phyloP scores from a whole-genome alignment of 2,888 invertebrate species.

The Drepanosiphum platanoidis region DNA sequence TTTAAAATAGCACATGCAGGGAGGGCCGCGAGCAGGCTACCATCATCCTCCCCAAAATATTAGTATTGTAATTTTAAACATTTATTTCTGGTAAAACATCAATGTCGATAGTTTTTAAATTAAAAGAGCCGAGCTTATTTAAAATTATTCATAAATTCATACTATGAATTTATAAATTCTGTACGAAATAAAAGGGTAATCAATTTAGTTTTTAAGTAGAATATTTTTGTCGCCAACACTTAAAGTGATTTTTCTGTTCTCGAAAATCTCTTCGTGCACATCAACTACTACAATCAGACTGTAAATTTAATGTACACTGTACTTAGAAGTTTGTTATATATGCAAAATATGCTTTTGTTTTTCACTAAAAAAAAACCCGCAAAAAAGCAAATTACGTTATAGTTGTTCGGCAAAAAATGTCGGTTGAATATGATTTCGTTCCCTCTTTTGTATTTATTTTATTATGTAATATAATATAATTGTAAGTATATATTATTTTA shows the following conservation, averaged over 20 bases:
- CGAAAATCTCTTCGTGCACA: neutral
- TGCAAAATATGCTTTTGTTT: neutral
- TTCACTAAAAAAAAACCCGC: neutral
- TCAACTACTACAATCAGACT: neutral
- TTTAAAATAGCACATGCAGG: no score
- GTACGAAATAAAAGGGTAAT: neutral
- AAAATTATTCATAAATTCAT: slow-evolving; percentile 15
- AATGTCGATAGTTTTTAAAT: neutral
- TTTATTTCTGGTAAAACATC: neutral
- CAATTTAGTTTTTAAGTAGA: neutral
- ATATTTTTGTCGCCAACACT: neutral
- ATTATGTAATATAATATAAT: no score
- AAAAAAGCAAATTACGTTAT: neutral
- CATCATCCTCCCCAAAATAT: neutral
- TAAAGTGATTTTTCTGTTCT: neutral
- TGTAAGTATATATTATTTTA: no score
- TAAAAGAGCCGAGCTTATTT: neutral
- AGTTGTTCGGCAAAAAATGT: neutral
- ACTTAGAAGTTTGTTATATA: neutral
- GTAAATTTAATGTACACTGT: neutral
- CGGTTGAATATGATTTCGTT: neutral
- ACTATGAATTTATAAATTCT: neutral
- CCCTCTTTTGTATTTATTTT: neutral
- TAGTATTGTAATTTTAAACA: neutral
- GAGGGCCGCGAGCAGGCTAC: no score